These are phyloP conservation scores for Mesembrinibis cayennensis DNA, from an alignment of 2,113 vertebrate species.

Conservation along the genomic window DNA sequence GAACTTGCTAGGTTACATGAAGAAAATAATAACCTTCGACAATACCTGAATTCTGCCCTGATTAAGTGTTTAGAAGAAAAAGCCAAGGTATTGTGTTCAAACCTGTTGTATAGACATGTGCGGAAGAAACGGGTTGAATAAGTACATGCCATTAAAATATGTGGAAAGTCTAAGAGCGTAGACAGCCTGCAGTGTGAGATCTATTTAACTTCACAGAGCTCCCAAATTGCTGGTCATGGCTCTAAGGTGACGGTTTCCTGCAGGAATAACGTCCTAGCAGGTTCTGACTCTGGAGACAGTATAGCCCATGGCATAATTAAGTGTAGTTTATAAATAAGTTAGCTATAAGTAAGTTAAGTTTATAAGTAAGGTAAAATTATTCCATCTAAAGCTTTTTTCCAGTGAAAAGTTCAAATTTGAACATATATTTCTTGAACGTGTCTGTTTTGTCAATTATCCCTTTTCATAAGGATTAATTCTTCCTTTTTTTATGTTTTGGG, in stretches of 20 bases:
- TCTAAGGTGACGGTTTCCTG: neutral
- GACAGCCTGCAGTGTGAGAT: neutral
- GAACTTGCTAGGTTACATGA: slow-evolving; percentile 90
- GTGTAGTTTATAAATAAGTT: neutral
- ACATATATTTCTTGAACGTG: neutral
- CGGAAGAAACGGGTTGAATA: neutral
- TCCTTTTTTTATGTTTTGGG: neutral
- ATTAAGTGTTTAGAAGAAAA: slow-evolving; percentile 87
- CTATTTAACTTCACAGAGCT: neutral
- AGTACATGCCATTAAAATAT: neutral
- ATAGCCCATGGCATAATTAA: neutral
- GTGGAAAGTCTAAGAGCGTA: neutral
- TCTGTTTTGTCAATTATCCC: neutral
- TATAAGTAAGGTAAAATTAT: neutral
- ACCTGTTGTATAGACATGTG: neutral
- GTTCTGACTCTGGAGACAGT: neutral
- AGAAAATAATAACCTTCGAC: slow-evolving; percentile 89
- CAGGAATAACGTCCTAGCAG: neutral
- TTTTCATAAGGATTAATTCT: neutral
- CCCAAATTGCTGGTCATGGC: neutral
- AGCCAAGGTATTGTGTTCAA: slow-evolving; percentile 78
- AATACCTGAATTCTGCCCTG: slow-evolving; percentile 88
- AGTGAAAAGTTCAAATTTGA: neutral
- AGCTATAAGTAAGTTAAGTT: neutral
- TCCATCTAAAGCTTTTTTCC: neutral